Evolutionary conservation across 2,888 invertebrate genomes (phyloP).

Genomic region (Cyclophora punctaria): DNA sequence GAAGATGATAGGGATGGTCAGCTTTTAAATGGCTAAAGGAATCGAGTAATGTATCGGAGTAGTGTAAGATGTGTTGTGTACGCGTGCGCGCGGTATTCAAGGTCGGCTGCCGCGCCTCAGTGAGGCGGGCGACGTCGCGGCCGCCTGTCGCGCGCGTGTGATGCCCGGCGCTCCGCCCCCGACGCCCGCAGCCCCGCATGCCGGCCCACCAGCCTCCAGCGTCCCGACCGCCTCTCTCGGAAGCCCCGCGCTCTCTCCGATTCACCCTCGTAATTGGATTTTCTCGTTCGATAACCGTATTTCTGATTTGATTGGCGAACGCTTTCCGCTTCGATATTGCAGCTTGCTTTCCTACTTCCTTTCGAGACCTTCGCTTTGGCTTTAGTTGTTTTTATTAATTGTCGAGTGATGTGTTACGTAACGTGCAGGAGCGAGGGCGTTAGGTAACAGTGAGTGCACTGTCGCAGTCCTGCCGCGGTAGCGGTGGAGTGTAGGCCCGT

Average conservation of each 20-base stretch:
- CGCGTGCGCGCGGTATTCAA: slow-evolving; percentile 60
- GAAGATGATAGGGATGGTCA: slow-evolving; percentile 20
- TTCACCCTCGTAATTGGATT: slow-evolving; percentile 74
- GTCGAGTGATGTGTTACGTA: slow-evolving; percentile 54
- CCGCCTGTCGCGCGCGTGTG: slow-evolving; percentile 44
- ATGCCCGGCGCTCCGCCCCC: slow-evolving; percentile 59
- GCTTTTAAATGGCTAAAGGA: too few relatives aligned
- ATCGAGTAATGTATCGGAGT: slow-evolving; percentile 34
- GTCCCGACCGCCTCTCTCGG: slow-evolving; percentile 61
- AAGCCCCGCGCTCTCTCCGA: slow-evolving; percentile 69
- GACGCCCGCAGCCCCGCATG: slow-evolving; percentile 39
- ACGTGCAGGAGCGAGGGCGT: slow-evolving; percentile 54
- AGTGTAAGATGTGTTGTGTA: slow-evolving; percentile 45
- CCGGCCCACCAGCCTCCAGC: slow-evolving; percentile 33
- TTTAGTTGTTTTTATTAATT: slow-evolving; percentile 48
- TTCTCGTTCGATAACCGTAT: slow-evolving; percentile 66
- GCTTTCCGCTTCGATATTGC: slow-evolving; percentile 68
- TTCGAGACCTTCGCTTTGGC: slow-evolving; percentile 47
- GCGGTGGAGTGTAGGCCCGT: slow-evolving; percentile 21
- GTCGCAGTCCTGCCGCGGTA: slow-evolving; percentile 26
- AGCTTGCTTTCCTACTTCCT: slow-evolving; percentile 58
- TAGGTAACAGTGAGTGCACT: slow-evolving; percentile 39
- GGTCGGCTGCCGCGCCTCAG: slow-evolving; percentile 65
- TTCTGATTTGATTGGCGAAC: slow-evolving; percentile 64
- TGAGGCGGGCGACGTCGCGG: slow-evolving; percentile 60